Evolutionary conservation across 2,797 vertebrate genomes (phyloP), one percentile per base, ranked within the genome.

Genomic region (Streptopelia turtur): DNA sequence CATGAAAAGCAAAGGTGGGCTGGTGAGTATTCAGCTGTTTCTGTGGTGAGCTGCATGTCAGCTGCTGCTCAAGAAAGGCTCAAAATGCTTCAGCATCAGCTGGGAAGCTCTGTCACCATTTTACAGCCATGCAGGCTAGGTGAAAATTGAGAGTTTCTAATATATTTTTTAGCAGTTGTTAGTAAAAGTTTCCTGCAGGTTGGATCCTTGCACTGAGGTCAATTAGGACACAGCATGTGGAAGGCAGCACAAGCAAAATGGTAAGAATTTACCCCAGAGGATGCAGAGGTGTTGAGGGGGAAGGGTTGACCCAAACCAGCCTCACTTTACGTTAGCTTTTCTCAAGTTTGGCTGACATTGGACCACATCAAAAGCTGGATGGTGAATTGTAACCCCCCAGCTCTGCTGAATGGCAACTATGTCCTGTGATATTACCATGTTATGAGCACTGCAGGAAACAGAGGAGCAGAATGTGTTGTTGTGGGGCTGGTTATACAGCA

Each of bases 321-420:
- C 12, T 69, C 35, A 18, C 2, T 71, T 64, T 22, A 16, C 12
- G 7, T 49, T 21, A 30, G 6, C 6, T 14, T 87, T 81, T 65
- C 61, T 55, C 30, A 23, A 11, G 31, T 30, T 45, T 64, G 61
- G 14, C 33, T 78, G 50, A n/a, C 5, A 5, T 6, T 16, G 13
- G 47, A 50, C 17, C 21, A 9, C 39, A 70, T 55, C 35, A 65
- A 75, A 75, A 82, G 24, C 41, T 17, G 47, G 9, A 8, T 31
- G 33, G 41, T 50, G 37, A 64, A 37, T 50, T 85, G 12, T 27
- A 53, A 2, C 11, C n/a, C 13, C 10, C 2, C 14, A 45, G 3
- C 1, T 61, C 49, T 2, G 1, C 39, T 28, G 31, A 57, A 49
- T 17, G 56, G 16, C 43, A 61, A 6, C 16, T 2, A 0, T 21